A percentile compares a stretch with the other conserved stretches of the same genome.
These are phyloP conservation scores for Cassiopea xamachana DNA, from an alignment of 30 jellyfish, hydroid and myxozoan genomes.

Conservation along the genomic window DNA sequence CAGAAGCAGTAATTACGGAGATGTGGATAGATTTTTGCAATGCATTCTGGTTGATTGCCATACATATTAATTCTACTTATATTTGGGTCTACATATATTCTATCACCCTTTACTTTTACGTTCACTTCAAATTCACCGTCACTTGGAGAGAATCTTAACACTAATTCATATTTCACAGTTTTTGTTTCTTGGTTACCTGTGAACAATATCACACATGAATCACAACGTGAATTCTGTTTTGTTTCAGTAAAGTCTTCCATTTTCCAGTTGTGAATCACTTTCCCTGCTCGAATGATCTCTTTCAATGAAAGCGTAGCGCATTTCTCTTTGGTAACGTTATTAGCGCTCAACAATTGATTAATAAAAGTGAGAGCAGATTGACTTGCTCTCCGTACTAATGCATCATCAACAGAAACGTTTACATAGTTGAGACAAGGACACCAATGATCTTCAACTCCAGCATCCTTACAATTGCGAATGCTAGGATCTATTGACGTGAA, in stretches of 20 bases:
- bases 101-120: background rate
- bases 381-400: background rate
- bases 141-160: conserved; percentile 51
- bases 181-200: background rate
- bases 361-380: conserved; percentile 6
- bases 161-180: conserved; percentile 17
- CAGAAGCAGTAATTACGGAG: conserved; percentile 77
- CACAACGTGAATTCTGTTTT: conserved; percentile 23
- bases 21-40: conserved; percentile 62
- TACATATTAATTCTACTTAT: conserved; percentile 73
- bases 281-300: conserved; percentile 46
- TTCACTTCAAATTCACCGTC: conserved; percentile 57
- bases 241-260: conserved; percentile 25
- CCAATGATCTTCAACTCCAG: conserved; percentile 86
- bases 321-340: background rate
- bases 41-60: conserved; percentile 85
- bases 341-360: background rate
- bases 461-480: conserved; percentile 61
- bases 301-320: conserved; percentile 20
- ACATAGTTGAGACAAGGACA: conserved; percentile 75
- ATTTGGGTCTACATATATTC: conserved; percentile 26
- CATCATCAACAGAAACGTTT: background rate
- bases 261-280: background rate
- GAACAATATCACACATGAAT: background rate
- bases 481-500: conserved; percentile 58